A percentile compares a stretch with the other conserved stretches of the same genome.
These are phyloP conservation scores for Oryzias sinensis DNA, from an alignment of 2,797 vertebrate genomes.

Conservation along the genomic window DNA sequence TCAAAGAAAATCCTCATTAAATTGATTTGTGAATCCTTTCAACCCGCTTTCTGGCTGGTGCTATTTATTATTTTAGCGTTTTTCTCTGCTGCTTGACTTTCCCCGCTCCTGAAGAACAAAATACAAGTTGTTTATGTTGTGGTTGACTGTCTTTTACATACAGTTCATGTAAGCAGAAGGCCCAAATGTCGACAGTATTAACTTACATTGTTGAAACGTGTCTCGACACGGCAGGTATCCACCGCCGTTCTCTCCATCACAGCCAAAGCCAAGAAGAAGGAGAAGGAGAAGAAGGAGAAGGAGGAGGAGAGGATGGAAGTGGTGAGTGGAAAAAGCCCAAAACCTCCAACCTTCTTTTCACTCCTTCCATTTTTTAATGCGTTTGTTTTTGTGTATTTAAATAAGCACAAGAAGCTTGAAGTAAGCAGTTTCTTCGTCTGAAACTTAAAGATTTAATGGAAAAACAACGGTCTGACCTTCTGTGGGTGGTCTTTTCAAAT, in stretches of 20 bases:
- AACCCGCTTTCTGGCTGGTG: constrained; percentile 15
- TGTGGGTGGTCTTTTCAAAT: neutral
- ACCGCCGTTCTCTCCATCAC: constrained; percentile 98
- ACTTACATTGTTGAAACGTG: constrained; percentile 45
- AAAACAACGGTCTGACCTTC: accelerated
- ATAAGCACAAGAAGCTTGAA: neutral
- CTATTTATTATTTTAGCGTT: constrained; percentile 45
- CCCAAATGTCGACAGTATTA: constrained; percentile 39
- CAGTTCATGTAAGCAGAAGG: constrained; percentile 42
- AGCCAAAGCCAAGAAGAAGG: constrained; percentile 99
- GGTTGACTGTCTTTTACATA: constrained; percentile 34
- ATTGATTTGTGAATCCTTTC: constrained; percentile 50
- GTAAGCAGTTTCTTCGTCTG: neutral
- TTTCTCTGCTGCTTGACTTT: constrained; percentile 33
- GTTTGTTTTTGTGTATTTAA: neutral
- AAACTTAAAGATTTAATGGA: neutral
- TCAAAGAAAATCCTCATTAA: neutral
- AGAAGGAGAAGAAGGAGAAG: constrained; percentile 97
- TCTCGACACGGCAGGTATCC: constrained; percentile 83
- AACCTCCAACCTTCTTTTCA: neutral
- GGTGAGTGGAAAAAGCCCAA: constrained; percentile 74
- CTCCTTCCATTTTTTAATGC: neutral
- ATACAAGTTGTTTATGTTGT: constrained; percentile 41
- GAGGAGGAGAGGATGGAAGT: constrained; percentile 98
- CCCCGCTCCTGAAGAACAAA: constrained; percentile 19